Evolutionary conservation across 2,113 vertebrate genomes (phyloP).

Genomic region (Nicator chloris): DNA sequence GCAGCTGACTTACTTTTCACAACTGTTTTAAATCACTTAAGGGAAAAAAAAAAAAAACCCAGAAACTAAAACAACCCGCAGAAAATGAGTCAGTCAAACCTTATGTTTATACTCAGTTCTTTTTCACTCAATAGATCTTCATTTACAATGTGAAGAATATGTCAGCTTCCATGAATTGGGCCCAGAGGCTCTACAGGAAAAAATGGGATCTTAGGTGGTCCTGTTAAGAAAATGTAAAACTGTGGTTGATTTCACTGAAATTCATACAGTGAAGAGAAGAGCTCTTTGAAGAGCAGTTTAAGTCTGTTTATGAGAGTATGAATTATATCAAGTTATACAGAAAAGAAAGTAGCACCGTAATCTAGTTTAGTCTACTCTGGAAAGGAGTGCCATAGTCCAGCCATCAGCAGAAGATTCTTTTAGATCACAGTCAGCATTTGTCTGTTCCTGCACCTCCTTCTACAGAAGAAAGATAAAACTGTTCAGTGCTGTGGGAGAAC

Average conservation of each 20-base stretch:
- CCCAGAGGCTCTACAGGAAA: not conserved
- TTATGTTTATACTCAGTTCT: not conserved
- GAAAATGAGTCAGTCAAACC: not conserved
- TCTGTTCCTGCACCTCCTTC: not conserved
- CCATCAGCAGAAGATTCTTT: not conserved
- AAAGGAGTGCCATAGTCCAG: not conserved
- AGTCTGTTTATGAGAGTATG: not conserved
- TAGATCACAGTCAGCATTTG: not conserved
- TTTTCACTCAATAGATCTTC: not conserved
- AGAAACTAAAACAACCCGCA: not conserved
- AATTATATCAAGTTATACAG: not conserved
- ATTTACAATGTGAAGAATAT: not conserved
- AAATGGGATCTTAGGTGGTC: not conserved
- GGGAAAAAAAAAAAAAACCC: not conserved
- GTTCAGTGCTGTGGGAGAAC: not conserved
- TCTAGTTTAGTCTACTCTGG: not conserved
- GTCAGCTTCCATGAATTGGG: not conserved
- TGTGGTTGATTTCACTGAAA: not conserved
- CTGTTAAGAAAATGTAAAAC: not conserved
- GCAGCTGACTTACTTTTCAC: slow-evolving; percentile 2
- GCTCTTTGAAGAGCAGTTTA: not conserved
- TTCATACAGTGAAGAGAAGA: not conserved
- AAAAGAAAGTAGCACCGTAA: not conserved
- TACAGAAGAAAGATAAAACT: not conserved
- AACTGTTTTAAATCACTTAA: not conserved